phyloP scores from a whole-genome alignment of 2,888 invertebrate species.

The Hirtodrosophila confusa region DNA sequence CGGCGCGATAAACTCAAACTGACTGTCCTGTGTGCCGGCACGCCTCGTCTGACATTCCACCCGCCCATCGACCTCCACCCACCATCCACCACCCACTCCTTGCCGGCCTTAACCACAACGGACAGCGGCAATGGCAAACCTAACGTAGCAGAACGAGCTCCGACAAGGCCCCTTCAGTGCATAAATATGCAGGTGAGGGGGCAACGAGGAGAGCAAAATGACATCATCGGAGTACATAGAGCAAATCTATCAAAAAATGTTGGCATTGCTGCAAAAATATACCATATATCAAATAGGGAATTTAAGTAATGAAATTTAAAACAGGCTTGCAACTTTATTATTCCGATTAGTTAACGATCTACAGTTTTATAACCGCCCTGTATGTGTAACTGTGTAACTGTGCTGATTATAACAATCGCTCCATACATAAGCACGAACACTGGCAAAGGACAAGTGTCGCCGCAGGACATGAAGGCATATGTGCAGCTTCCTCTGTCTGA shows the following conservation, averaged over 20 bases:
- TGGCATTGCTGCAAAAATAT: conserved; percentile 25
- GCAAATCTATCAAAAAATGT: conserved; percentile 51
- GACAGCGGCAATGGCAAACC: conserved; percentile 19
- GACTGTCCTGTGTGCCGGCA: conserved; percentile 20
- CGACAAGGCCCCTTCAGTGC: conserved; percentile 1
- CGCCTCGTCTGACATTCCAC: background rate
- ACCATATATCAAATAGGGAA: conserved; percentile 5
- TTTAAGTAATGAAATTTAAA: background rate
- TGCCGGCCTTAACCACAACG: conserved; percentile 21
- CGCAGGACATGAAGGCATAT: conserved; percentile 65
- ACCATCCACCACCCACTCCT: background rate
- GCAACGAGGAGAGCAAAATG: conserved; percentile 14
- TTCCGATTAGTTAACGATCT: conserved; percentile 1
- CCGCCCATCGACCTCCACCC: too few relatives aligned
- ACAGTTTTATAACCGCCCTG: background rate
- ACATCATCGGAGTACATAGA: conserved; percentile 29
- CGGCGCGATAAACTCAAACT: conserved; percentile 60
- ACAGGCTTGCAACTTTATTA: background rate
- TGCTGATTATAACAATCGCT: conserved; percentile 55
- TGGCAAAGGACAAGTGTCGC: conserved; percentile 27
- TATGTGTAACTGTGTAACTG: background rate
- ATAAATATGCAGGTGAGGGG: conserved; percentile 4
- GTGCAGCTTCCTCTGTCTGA: conserved; percentile 42
- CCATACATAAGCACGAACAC: conserved; percentile 48
- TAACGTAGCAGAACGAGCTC: conserved; percentile 34